Conservation (phyloP, 2,888 invertebrate genomes). For the Leucophenga montana region DNA sequence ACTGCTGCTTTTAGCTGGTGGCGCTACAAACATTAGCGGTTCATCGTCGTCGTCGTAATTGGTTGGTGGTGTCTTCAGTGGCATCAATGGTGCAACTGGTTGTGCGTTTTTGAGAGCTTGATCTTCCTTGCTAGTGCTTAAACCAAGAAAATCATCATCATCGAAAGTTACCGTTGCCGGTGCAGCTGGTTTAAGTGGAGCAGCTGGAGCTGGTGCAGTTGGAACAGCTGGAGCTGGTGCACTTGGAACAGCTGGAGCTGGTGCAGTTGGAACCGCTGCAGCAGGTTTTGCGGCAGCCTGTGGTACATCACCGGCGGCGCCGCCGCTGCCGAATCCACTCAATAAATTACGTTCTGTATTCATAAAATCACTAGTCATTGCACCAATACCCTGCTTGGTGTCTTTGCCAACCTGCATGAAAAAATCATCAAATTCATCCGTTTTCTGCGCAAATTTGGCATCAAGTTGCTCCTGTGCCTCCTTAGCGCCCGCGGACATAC, state of each 20-base stretch:
- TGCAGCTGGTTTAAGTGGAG: slow-evolving; percentile 10
- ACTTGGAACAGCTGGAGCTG: slow-evolving; percentile 26
- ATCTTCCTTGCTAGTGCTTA: slow-evolving; percentile 33
- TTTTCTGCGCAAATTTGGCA: slow-evolving; percentile 66
- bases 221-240: slow-evolving; percentile 28
- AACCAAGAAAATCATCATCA: slow-evolving; percentile 32
- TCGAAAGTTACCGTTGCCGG: slow-evolving; percentile 18
- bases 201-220: slow-evolving; percentile 4
- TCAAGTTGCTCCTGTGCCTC: slow-evolving; percentile 67
- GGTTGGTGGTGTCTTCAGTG: slow-evolving; percentile 47
- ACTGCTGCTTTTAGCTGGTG: slow-evolving; percentile 1
- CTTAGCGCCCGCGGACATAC: slow-evolving; percentile 67
- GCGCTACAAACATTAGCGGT: background rate
- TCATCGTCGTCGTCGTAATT: slow-evolving; percentile 50
- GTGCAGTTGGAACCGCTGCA: slow-evolving; percentile 27
- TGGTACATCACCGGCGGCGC: slow-evolving; percentile 21
- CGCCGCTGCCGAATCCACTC: slow-evolving; percentile 37
- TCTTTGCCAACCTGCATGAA: slow-evolving; percentile 52
- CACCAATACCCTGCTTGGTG: slow-evolving; percentile 58
- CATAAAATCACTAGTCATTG: slow-evolving; percentile 67
- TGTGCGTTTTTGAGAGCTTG: slow-evolving; percentile 42
- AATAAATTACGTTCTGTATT: slow-evolving; percentile 64
- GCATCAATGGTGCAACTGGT: slow-evolving; percentile 46
- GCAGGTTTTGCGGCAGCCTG: slow-evolving; percentile 16
- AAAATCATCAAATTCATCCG: slow-evolving; percentile 64